A percentile compares a stretch with the other conserved stretches of the same genome.
These are phyloP conservation scores for Radopholus similis DNA, from an alignment of 1,140 invertebrate genomes.

Conservation along the genomic window DNA sequence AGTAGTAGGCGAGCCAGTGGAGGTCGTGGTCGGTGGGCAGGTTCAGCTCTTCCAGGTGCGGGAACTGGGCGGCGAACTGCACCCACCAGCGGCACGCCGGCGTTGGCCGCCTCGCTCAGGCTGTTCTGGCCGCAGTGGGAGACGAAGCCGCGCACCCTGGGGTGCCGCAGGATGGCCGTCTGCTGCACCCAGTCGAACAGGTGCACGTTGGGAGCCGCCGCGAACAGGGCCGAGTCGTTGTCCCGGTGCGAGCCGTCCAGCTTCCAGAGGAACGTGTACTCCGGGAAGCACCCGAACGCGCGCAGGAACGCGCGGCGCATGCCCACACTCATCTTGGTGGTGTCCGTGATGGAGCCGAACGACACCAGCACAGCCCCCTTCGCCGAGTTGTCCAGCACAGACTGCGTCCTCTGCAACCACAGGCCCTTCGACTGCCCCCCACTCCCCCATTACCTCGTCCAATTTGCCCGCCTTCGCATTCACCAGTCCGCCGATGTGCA, in stretches of 20 bases:
- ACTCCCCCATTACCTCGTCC: background rate
- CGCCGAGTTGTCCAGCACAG: conserved; percentile 21
- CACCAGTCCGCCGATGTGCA: conserved; percentile 42
- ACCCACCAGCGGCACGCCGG: conserved; percentile 69
- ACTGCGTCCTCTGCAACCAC: conserved; percentile 19
- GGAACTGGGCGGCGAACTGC: conserved; percentile 69
- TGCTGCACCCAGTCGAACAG: conserved; percentile 70
- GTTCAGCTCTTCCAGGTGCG: conserved; percentile 60
- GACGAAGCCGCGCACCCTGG: conserved; percentile 69
- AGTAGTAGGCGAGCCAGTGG: too few relatives aligned
- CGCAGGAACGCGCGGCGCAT: conserved; percentile 30
- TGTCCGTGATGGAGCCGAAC: conserved; percentile 40
- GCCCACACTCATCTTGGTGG: conserved; percentile 12
- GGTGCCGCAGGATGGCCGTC: conserved; percentile 69
- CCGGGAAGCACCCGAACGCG: conserved; percentile 36
- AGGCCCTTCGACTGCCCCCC: background rate
- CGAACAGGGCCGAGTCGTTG: conserved; percentile 26
- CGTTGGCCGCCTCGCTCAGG: conserved; percentile 67
- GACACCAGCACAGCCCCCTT: conserved; percentile 35
- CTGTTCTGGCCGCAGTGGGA: conserved; percentile 70
- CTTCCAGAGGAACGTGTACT: conserved; percentile 48
- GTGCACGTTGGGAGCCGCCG: conserved; percentile 39
- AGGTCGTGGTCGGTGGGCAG: conserved; percentile 46
- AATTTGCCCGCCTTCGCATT: background rate
- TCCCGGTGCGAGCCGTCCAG: conserved; percentile 9